Conservation (phyloP, 2,113 vertebrate genomes). For the Ancistrus triradiatus region DNA sequence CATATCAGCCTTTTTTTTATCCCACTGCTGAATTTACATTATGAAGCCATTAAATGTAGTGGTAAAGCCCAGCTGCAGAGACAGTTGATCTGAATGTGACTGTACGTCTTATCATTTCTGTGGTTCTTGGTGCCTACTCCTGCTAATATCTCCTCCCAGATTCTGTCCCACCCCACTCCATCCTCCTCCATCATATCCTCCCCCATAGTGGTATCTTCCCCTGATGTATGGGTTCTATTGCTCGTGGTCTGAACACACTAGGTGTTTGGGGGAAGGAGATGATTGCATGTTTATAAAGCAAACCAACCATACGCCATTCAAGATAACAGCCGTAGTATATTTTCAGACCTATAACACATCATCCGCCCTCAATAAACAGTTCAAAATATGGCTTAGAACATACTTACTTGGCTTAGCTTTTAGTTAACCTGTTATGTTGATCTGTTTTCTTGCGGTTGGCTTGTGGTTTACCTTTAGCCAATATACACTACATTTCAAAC, state of each 20-base stretch:
- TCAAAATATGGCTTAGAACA: too few species aligned
- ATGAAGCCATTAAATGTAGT: slow-evolving; percentile 52
- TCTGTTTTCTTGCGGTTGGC: too few species aligned
- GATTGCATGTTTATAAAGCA: too few species aligned
- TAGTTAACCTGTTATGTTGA: too few species aligned
- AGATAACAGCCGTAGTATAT: too few species aligned
- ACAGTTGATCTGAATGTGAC: slow-evolving; percentile 25
- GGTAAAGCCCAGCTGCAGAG: slow-evolving; percentile 24
- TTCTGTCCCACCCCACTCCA: neutral
- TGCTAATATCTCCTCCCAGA: neutral
- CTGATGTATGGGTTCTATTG: neutral
- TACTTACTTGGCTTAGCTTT: too few species aligned
- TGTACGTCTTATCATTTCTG: slow-evolving; percentile 7
- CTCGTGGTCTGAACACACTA: neutral
- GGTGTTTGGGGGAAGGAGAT: neutral
- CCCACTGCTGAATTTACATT: slow-evolving; percentile 59
- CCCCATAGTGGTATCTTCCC: neutral
- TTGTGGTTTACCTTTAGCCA: too few species aligned
- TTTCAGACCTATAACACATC: too few species aligned
- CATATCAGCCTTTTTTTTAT: slow-evolving; percentile 61
- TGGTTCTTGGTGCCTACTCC: neutral
- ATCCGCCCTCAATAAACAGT: too few species aligned
- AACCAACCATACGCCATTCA: neutral
- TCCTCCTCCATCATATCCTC: too few species aligned
- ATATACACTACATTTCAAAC: too few species aligned